phyloP scores from a whole-genome alignment of 2,113 vertebrate genomes.

The Mustela lutreola region DNA sequence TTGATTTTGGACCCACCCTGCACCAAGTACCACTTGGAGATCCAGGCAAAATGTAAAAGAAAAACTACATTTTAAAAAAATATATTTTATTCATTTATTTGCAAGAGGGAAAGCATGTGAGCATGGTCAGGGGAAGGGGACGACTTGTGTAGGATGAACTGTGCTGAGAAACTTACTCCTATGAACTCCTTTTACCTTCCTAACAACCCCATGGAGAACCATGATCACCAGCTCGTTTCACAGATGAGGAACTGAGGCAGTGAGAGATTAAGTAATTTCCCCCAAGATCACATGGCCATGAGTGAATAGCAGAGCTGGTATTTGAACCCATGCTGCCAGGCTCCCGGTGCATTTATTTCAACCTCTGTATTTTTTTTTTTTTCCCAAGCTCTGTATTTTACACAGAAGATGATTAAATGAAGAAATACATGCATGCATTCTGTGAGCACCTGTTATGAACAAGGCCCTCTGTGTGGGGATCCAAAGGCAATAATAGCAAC shows the following conservation, averaged over 20 bases:
- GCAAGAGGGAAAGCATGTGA: background rate
- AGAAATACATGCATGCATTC: background rate
- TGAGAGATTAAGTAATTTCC: background rate
- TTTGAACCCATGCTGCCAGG: background rate
- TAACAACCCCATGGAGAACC: background rate
- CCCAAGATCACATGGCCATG: background rate
- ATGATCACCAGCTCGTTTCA: background rate
- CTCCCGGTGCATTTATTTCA: fast-evolving
- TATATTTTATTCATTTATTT: background rate
- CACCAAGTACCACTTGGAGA: too few relatives aligned
- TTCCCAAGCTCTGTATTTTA: background rate
- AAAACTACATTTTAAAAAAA: background rate
- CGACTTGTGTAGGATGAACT: background rate
- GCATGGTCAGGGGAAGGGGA: too few relatives aligned
- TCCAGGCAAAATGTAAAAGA: background rate
- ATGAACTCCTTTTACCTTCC: background rate
- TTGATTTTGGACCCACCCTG: background rate
- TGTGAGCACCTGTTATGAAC: background rate
- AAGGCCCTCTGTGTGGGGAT: background rate
- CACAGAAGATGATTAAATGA: background rate
- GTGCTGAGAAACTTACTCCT: background rate
- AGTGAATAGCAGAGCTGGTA: background rate
- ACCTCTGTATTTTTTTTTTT: background rate
- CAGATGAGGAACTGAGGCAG: background rate
- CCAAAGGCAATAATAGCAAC: background rate